phyloP scores from a whole-genome alignment of 2,113 vertebrate genomes.

The Cyphomyrus discorhynchus region DNA sequence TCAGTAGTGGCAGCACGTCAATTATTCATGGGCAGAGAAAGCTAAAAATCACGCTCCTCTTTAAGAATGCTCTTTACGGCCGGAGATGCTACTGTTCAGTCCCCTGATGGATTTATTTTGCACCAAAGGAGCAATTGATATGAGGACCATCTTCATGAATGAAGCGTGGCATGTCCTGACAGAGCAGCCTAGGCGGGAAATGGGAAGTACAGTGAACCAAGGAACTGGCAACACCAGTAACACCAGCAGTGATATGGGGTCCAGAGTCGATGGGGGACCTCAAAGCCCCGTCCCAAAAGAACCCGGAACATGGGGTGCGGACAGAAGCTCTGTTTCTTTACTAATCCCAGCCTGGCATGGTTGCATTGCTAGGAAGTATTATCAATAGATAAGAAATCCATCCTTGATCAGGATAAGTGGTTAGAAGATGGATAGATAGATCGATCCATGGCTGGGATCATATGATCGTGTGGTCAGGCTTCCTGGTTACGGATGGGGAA shows the following conservation, averaged over 20 bases:
- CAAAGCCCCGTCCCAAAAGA: not conserved
- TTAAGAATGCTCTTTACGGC: conserved; percentile 2
- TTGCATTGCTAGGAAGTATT: not conserved
- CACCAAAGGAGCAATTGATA: not conserved
- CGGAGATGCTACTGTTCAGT: not conserved
- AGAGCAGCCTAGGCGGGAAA: not conserved
- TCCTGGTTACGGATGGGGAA: not conserved
- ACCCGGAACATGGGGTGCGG: not conserved
- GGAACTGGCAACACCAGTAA: not conserved
- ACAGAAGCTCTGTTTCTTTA: not conserved
- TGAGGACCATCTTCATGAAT: not conserved
- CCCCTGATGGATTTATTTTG: not conserved
- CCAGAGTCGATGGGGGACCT: not conserved
- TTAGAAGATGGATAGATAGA: not conserved
- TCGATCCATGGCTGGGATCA: not conserved
- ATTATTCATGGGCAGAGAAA: conserved; percentile 1
- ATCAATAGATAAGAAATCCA: not conserved
- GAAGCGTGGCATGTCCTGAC: not conserved
- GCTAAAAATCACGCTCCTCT: not conserved
- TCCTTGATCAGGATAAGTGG: not conserved
- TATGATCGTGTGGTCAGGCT: not conserved
- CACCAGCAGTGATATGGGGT: not conserved
- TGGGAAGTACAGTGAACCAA: not conserved
- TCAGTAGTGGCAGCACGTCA: not conserved
- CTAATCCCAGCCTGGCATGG: not conserved